phyloP scores from a whole-genome alignment of 2,113 vertebrate species.

The Dunckerocampus dactyliophorus region DNA sequence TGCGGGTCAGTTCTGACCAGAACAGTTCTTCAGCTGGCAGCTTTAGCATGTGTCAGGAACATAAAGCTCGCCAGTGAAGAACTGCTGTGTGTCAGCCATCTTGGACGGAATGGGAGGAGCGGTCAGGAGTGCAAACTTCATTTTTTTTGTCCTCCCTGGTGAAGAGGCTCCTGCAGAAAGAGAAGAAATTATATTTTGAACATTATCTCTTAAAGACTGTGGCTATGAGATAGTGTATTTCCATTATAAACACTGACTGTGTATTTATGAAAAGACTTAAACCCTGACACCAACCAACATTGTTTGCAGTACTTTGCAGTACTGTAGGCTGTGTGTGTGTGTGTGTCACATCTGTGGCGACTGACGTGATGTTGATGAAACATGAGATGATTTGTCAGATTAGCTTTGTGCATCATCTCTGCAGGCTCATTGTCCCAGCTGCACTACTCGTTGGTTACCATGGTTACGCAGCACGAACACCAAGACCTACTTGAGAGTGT shows the following conservation, averaged over 20 bases:
- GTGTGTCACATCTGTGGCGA: too few species aligned
- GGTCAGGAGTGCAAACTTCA: background rate
- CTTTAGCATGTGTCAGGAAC: constrained; percentile 94
- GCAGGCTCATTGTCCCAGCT: constrained; percentile 13
- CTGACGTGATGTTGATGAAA: constrained; percentile 2
- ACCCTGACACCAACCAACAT: background rate
- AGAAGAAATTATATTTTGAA: constrained; percentile 23
- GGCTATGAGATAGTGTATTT: background rate
- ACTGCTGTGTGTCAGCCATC: constrained; percentile 91
- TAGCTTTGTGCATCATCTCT: constrained; percentile 23
- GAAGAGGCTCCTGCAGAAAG: constrained; percentile 38
- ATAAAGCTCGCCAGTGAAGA: constrained; percentile 99
- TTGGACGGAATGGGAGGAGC: constrained; percentile 11
- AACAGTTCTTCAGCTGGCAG: constrained; percentile 99
- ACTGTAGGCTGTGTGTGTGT: background rate
- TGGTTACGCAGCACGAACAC: constrained; percentile 49
- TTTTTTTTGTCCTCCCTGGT: background rate
- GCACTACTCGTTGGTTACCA: constrained; percentile 35
- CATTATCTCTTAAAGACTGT: background rate
- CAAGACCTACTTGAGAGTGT: background rate
- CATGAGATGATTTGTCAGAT: constrained; percentile 16
- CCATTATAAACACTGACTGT: too few species aligned
- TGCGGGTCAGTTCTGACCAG: constrained; percentile 83
- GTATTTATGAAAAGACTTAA: too few species aligned
- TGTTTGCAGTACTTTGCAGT: background rate